phyloP scores from a whole-genome alignment of 2,797 vertebrate genomes.

The Vespertilio murinus region DNA sequence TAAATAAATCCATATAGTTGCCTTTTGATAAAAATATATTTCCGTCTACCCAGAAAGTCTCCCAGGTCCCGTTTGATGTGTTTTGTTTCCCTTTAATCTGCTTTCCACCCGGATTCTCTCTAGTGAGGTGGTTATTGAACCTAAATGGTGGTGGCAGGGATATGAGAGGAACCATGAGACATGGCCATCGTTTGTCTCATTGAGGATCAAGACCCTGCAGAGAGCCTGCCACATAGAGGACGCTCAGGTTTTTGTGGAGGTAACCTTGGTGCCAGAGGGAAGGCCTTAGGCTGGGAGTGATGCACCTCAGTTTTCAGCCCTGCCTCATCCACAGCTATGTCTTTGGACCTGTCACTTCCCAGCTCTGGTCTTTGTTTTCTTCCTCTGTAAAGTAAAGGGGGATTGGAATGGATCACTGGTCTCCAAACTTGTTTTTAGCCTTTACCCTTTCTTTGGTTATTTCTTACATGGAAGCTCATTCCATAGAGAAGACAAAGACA shows the following conservation, averaged over 20 bases:
- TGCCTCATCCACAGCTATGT: background rate
- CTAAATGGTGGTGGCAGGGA: background rate
- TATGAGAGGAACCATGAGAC: background rate
- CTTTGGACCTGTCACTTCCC: background rate
- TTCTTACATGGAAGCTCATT: background rate
- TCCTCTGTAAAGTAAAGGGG: background rate
- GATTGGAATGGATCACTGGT: background rate
- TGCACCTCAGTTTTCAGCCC: background rate
- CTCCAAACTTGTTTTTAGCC: background rate
- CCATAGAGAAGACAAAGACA: background rate
- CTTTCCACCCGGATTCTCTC: background rate
- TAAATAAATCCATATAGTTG: background rate
- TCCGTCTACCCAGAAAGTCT: background rate
- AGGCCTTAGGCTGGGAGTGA: background rate
- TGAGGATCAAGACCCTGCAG: background rate
- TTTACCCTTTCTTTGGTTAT: background rate
- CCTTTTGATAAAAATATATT: background rate
- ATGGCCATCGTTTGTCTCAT: background rate
- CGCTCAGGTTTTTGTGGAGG: background rate
- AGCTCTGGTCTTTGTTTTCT: background rate
- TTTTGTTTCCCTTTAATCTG: background rate
- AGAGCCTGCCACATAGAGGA: background rate
- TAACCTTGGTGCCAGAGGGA: background rate
- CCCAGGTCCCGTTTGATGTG: background rate
- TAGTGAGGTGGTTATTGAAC: background rate